A percentile compares a stretch with the other conserved stretches of the same genome.
Evolutionary conservation across 2,113 vertebrate genomes (phyloP).

Genomic region (Rhinolophus sinicus): DNA sequence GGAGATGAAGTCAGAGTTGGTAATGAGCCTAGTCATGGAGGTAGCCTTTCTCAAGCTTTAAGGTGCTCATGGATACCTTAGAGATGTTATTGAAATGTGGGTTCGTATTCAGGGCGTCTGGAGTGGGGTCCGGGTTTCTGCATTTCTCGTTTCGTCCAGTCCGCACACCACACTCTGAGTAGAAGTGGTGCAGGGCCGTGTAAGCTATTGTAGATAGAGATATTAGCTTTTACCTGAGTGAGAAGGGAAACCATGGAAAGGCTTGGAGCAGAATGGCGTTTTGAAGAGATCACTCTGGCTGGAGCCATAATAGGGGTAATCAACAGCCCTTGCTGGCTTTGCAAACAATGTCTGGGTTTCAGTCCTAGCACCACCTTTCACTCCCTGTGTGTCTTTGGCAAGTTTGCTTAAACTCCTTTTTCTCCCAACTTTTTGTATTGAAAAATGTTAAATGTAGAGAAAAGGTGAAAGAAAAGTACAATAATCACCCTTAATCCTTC

Average conservation of each 20-base stretch:
- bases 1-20: not conserved
- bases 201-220: not conserved
- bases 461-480: not conserved
- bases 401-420: not conserved
- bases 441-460: constrained; percentile 25
- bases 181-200: not conserved
- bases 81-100: not conserved
- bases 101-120: not conserved
- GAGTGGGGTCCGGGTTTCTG: not conserved
- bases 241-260: not conserved
- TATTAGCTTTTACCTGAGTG: not conserved
- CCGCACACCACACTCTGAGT: not conserved
- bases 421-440: not conserved
- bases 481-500: not conserved
- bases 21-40: not conserved
- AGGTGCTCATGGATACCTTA: not conserved
- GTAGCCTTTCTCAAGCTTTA: not conserved
- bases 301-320: not conserved
- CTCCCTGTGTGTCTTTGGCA: not conserved
- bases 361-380: not conserved
- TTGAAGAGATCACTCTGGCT: not conserved
- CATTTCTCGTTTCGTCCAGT: not conserved
- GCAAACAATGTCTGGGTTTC: not conserved
- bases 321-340: not conserved
- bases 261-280: not conserved